Conservation (phyloP, 2,113 vertebrate species). For the Zosterops pallidus region DNA sequence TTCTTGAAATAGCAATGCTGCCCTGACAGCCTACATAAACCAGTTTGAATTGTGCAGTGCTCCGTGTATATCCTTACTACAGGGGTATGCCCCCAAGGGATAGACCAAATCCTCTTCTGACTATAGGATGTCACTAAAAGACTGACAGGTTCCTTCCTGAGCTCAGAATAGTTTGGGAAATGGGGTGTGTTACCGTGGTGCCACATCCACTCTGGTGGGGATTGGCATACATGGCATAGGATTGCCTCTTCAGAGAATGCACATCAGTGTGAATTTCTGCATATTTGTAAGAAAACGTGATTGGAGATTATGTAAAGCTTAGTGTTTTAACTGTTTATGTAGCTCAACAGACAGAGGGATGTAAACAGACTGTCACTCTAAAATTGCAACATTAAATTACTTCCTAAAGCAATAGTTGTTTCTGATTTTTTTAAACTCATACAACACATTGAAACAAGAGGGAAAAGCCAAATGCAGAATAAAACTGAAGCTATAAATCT, state of each 20-base stretch:
- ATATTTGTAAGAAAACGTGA: background rate
- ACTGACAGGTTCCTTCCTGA: background rate
- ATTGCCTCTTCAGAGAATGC: background rate
- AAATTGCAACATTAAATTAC: background rate
- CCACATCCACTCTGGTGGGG: background rate
- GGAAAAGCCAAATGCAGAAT: constrained; percentile 31
- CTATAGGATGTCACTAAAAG: background rate
- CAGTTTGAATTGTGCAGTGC: background rate
- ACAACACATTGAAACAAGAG: background rate
- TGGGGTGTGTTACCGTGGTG: background rate
- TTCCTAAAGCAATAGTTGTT: background rate
- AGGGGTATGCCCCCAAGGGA: background rate
- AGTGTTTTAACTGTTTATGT: background rate
- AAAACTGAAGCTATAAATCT: constrained; percentile 75
- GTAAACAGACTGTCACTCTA: background rate
- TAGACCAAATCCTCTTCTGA: background rate
- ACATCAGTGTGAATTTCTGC: background rate
- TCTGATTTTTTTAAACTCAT: constrained; percentile 42
- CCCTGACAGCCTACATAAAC: background rate
- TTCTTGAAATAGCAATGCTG: background rate
- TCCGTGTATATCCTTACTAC: background rate
- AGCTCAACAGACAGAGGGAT: background rate
- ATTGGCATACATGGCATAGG: background rate
- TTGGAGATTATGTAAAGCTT: background rate
- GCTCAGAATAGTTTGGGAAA: background rate